Conservation (phyloP, 2,113 vertebrate genomes). For the Sialia sialis region DNA sequence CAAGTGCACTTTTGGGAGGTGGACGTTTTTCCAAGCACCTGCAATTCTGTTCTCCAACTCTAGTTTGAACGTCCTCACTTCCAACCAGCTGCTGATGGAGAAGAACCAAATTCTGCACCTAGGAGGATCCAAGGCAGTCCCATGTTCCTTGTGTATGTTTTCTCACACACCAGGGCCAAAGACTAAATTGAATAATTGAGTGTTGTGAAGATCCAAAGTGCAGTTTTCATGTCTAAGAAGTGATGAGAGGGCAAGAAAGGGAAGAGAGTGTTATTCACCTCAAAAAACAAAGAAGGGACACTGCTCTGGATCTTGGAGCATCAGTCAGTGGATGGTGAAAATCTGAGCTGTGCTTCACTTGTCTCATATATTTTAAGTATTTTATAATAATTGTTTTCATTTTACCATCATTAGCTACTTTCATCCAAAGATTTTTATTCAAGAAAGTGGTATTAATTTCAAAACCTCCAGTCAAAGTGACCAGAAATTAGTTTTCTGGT, state of each 20-base stretch:
- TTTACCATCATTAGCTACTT: neutral
- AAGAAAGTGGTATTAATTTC: neutral
- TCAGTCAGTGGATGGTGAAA: no score
- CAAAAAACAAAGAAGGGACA: neutral
- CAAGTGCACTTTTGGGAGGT: neutral
- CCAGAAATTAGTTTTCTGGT: neutral
- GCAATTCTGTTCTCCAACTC: neutral
- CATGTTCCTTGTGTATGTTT: neutral
- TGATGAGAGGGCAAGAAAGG: neutral
- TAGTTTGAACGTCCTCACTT: neutral
- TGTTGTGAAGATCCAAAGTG: neutral
- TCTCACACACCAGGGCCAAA: neutral
- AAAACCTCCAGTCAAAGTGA: neutral
- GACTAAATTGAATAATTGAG: rapidly evolving
- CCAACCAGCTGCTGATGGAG: neutral
- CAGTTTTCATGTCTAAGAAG: neutral
- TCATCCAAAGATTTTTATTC: neutral
- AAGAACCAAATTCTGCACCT: neutral
- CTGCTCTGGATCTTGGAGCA: rapidly evolving
- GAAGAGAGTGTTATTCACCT: neutral
- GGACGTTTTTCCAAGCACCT: neutral
- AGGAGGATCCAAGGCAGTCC: neutral
- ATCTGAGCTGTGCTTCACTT: neutral
- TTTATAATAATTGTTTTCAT: neutral
- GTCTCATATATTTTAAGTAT: rapidly evolving